Evolutionary conservation across 2,888 invertebrate genomes (phyloP), one percentile per base, ranked within the genome.

Genomic region (Eugnorisma glareosa): DNA sequence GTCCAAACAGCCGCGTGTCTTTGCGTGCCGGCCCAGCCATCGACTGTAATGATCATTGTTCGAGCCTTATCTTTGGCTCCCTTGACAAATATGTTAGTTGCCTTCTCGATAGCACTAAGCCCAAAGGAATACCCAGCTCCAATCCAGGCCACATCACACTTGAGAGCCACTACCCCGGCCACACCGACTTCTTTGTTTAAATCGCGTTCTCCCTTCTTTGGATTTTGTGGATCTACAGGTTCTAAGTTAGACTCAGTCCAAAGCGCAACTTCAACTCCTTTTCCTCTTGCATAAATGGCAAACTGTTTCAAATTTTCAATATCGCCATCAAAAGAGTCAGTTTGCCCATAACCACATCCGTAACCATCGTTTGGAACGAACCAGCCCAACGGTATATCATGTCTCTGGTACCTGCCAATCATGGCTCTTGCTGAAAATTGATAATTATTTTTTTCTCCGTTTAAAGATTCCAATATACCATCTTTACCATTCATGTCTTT

Each of bases 131-230:
- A 96, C 6, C 96, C 96, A 18, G 83, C 76, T 8, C 96, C 96
- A 51, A 96, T 94, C 96, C 96, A 96, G 10, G 96, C 96, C 0
- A 96, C 96, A 75, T 96, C 96, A 87, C 96, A 96, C 91, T 96
- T 96, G 1, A 96, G 91, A 0, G 96, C 96, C 21, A 93, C 93
- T 3, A 95, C 92, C 21, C 94, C 94, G 64, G 96, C 96, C 43
- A 91, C 82, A 13, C 91, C 87, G 1, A 96, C 93, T 93, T 96
- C 96, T 88, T 93, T 93, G 6, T 85, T 81, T 78, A 96, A 92
- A 90, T 96, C 96, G 81, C 96, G 92, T 83, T 96, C 96, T 54
- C 96, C 96, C 90, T 96, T 96, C 75, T 94, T 93, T 2, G 96
- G 96, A 81, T 96, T 84, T 11, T 90, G 76, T 45, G 96, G 94